phyloP scores from a whole-genome alignment of 2,113 vertebrate genomes.

The Saccopteryx bilineata region DNA sequence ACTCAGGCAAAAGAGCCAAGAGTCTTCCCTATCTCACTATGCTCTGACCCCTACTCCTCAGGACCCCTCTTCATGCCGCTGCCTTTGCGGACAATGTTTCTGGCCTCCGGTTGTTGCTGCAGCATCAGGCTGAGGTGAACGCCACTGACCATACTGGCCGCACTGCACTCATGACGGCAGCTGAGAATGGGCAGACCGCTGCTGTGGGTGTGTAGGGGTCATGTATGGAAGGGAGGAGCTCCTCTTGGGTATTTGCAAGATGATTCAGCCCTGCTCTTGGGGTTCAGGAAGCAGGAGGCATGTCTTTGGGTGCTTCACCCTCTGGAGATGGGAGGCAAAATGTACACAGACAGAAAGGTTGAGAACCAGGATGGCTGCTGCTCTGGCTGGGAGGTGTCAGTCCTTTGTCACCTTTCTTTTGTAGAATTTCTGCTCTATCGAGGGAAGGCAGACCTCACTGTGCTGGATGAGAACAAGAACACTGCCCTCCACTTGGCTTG shows the following conservation, averaged over 20 bases:
- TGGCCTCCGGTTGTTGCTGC: constrained; percentile 95
- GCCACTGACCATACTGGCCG: constrained; percentile 91
- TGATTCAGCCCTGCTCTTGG: not conserved
- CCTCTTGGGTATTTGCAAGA: not conserved
- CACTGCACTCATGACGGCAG: constrained; percentile 96
- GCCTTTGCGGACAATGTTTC: constrained; percentile 95
- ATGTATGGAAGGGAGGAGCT: not conserved
- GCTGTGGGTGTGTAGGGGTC: constrained; percentile 91
- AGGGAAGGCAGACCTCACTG: constrained; percentile 94
- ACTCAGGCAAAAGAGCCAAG: not conserved
- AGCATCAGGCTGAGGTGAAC: constrained; percentile 93
- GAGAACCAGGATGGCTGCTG: not conserved
- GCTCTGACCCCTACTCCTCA: constrained; percentile 69
- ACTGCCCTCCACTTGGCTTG: constrained; percentile 99
- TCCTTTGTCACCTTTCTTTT: not conserved
- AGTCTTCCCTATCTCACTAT: not conserved
- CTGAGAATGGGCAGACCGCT: constrained; percentile 93
- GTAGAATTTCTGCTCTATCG: constrained; percentile 96
- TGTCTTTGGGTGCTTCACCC: not conserved
- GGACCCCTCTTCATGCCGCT: constrained; percentile 97
- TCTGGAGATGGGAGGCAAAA: not conserved
- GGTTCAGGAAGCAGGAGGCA: not conserved
- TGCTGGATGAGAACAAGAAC: constrained; percentile 97
- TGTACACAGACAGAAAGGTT: not conserved
- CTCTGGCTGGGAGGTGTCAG: not conserved